Percentiles rank a stretch among this genome's conserved stretches.
Evolutionary conservation across 2,113 vertebrate species (phyloP).

Genomic region (Ameiurus melas): DNA sequence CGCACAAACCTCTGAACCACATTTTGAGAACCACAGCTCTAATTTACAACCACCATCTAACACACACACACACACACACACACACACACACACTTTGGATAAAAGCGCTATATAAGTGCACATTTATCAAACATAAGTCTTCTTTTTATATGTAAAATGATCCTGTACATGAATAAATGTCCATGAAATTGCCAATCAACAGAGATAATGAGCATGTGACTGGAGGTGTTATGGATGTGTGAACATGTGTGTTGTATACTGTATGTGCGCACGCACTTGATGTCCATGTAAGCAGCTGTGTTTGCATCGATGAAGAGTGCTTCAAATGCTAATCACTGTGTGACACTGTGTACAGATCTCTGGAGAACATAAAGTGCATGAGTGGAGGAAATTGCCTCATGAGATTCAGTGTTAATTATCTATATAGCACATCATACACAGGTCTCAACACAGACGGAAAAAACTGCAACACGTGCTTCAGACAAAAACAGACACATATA

Average conservation of each 20-base stretch:
- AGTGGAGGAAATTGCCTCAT: not conserved
- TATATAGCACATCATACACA: conserved; percentile 12
- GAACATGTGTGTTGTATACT: not conserved
- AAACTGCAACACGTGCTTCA: not conserved
- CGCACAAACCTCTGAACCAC: not conserved
- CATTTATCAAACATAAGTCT: not conserved
- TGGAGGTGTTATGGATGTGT: conserved; percentile 24
- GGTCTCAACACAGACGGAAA: not conserved
- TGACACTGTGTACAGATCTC: not conserved
- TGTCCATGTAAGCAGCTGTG: conserved; percentile 16
- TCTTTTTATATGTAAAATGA: not conserved
- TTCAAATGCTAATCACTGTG: conserved; percentile 12
- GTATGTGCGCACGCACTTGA: not conserved
- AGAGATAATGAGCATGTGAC: conserved; percentile 5
- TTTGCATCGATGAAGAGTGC: not conserved
- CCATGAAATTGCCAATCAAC: conserved; percentile 6
- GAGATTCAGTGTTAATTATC: conserved; percentile 7
- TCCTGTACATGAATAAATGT: not conserved
- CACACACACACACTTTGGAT: not conserved
- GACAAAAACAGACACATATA: not conserved
- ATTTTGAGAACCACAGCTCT: not conserved
- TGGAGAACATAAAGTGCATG: not conserved
- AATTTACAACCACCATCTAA: not conserved
- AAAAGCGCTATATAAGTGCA: too few relatives aligned
- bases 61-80: not conserved